Evolutionary conservation across 2,888 invertebrate genomes (phyloP).

Genomic region (Cheilosia variabilis): DNA sequence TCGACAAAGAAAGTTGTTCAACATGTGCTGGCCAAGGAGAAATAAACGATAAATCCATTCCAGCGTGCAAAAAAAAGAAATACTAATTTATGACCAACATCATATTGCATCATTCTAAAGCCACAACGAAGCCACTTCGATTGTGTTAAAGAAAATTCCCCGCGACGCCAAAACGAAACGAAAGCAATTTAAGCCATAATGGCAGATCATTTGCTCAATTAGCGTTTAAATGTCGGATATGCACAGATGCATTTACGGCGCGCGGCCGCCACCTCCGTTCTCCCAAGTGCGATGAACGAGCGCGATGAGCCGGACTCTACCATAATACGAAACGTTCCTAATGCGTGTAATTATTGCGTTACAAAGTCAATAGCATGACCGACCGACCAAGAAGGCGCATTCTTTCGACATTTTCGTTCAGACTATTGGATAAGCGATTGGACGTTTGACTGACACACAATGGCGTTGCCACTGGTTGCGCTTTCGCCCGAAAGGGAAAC

Average conservation of each 20-base stretch:
- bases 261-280: background rate
- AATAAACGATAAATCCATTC: background rate
- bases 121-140: constrained; percentile 10
- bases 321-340: background rate
- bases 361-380: constrained; percentile 39
- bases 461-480: background rate
- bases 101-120: constrained; percentile 30
- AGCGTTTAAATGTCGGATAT: constrained; percentile 66
- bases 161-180: constrained; percentile 60
- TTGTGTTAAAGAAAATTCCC: constrained; percentile 4
- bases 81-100: constrained; percentile 29
- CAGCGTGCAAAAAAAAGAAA: constrained; percentile 27
- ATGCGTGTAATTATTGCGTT: constrained; percentile 33
- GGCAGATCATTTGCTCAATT: constrained; percentile 58
- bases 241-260: constrained; percentile 49
- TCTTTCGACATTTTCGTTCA: constrained; percentile 4
- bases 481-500: constrained; percentile 41
- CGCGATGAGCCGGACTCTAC: background rate
- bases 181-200: constrained; percentile 57
- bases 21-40: background rate
- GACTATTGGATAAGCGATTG: background rate
- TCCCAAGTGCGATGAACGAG: constrained; percentile 25
- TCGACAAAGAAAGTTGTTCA: constrained; percentile 42
- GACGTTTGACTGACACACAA: constrained; percentile 19
- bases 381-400: constrained; percentile 10